Base-by-base conservation (phyloP, 2,888 invertebrate species). In the Leptinotarsa tumamoca region DNA sequence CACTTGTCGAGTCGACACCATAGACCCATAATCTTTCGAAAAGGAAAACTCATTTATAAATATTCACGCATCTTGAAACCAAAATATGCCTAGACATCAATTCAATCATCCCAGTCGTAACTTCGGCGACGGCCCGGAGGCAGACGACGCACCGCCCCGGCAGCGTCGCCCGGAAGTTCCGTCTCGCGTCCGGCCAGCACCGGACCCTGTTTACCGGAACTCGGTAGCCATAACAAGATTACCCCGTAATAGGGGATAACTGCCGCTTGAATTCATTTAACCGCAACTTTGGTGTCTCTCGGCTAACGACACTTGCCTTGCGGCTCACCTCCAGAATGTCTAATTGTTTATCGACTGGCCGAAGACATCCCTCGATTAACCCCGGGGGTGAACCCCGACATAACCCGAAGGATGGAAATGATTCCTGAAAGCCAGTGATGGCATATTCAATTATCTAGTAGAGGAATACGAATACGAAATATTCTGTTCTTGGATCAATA, bases 191-290 rank as follows among this genome's bases (percentile, higher is more conserved):
- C 79, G n/a, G 63, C 63, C 79, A 78, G 78, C 76, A 74, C 80
- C 79, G 81, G 82, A 80, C 82, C 80, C 75, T 80, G 85, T 86
- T 85, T 85, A 85, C 86, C 84, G 86, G 85, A 86, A 85, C 84
- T 76, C 69, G 74, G 71, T 80, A 82, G 82, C 84, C 84, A 82
- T 87, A 87, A 87, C 86, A 83, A 86, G 86, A 86, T 87, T 87
- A 86, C 84, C 83, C 79, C 79, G 84, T 87, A 87, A 87, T 86
- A 85, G 86, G 86, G 86, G 86, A 85, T 86, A 86, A 86, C 86
- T 86, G 82, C 84, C 82, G 81, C 63, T 63, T 83, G 83, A 85
- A 86, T 85, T 85, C 84, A 83, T 84, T 85, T 84, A 84, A 84
- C 86, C 86, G 80, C 85, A 86, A 85, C 85, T 84, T 78, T 82